Conservation (phyloP, 2,888 invertebrate species). For the Pogonocherus hispidulus region DNA sequence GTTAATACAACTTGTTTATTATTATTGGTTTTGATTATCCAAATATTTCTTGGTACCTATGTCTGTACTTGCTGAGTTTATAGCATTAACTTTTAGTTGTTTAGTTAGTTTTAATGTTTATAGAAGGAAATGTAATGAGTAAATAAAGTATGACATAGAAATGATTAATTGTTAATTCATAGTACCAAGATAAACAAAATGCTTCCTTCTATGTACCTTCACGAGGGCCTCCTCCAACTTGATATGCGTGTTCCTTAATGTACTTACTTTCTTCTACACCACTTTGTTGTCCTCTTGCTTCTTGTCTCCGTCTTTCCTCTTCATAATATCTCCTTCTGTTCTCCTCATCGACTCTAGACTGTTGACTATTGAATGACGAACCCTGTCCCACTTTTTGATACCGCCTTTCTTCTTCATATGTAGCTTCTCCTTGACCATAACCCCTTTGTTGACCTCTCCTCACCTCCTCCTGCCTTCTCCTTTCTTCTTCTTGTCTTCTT, state of each 20-base stretch:
- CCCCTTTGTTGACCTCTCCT: conserved; percentile 15
- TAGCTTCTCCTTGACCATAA: neutral
- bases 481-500: conserved; percentile 35
- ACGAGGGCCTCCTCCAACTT: conserved; percentile 45
- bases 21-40: too few species aligned
- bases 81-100: too few species aligned
- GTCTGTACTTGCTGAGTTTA: too few species aligned
- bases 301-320: conserved; percentile 29
- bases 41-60: too few species aligned
- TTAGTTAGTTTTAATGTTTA: too few species aligned
- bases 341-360: conserved; percentile 32
- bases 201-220: conserved; percentile 36
- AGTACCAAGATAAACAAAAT: neutral
- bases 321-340: conserved; percentile 39
- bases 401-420: neutral
- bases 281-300: conserved; percentile 10
- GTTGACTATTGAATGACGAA: neutral
- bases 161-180: neutral
- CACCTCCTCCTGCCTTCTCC: conserved; percentile 26
- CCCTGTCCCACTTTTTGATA: neutral
- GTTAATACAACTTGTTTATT: too few species aligned
- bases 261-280: conserved; percentile 28
- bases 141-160: neutral
- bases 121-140: too few species aligned
- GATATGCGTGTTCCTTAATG: conserved; percentile 40